Evolutionary conservation across 2,888 invertebrate genomes (phyloP).

Genomic region (Papilio gigon): DNA sequence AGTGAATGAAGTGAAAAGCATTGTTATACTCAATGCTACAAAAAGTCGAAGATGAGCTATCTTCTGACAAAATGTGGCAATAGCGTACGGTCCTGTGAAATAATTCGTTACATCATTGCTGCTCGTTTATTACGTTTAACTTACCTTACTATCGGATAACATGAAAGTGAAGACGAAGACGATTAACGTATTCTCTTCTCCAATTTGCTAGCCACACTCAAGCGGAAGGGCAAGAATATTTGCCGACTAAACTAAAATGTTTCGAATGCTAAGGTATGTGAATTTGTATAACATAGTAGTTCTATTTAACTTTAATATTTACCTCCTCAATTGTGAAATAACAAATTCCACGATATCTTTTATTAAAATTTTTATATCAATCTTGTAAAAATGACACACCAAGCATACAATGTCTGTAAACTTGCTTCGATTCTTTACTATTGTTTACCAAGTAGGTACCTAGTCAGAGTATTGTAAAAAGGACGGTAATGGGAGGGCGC

Average conservation of each 20-base stretch:
- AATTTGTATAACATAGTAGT: slow-evolving; percentile 21
- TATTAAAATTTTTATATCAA: neutral
- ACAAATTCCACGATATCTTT: slow-evolving; percentile 3
- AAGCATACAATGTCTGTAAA: neutral
- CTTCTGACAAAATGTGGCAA: neutral
- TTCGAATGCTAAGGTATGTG: slow-evolving; percentile 65
- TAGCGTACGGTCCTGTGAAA: neutral
- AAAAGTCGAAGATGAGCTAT: neutral
- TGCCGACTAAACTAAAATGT: slow-evolving; percentile 57
- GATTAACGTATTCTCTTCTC: slow-evolving; percentile 48
- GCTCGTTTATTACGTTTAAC: neutral
- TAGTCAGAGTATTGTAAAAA: neutral
- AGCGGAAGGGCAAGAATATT: slow-evolving; percentile 56
- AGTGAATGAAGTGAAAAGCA: slow-evolving; percentile 33
- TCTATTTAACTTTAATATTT: neutral
- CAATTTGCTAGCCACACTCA: slow-evolving; percentile 62
- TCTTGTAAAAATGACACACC: neutral
- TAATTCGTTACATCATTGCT: neutral
- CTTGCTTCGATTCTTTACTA: neutral
- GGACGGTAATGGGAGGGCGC: slow-evolving; percentile 31
- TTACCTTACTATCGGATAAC: neutral
- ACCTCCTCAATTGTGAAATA: neutral
- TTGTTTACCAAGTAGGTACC: neutral
- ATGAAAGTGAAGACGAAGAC: slow-evolving; percentile 1
- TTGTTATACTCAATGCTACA: slow-evolving; percentile 6